These are phyloP conservation scores for Picus viridis DNA, from an alignment of 2,797 vertebrate species.

Conservation along the genomic window DNA sequence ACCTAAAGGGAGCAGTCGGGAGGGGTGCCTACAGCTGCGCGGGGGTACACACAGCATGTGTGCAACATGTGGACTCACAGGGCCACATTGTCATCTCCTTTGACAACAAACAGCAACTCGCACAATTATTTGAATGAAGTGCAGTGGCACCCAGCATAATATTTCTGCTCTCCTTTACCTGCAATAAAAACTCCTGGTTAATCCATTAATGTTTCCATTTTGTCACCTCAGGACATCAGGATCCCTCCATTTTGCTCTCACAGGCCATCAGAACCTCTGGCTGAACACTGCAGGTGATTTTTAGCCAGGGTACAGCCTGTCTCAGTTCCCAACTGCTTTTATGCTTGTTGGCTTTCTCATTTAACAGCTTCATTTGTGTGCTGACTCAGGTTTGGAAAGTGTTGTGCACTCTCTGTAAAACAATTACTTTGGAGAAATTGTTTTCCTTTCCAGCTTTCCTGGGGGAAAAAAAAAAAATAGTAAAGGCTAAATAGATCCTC, in stretches of 20 bases:
- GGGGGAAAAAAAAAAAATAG: neutral
- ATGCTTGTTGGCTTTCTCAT: neutral
- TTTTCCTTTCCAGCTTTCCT: neutral
- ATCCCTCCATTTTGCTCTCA: neutral
- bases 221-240: neutral
- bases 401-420: neutral
- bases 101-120: accelerated
- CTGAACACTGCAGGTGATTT: neutral
- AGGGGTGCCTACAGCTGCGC: accelerated
- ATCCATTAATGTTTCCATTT: neutral
- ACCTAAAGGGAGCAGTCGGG: neutral
- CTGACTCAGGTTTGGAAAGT: neutral
- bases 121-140: neutral
- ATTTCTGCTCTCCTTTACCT: neutral
- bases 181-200: accelerated
- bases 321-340: neutral
- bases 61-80: accelerated
- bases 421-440: constrained; percentile 11
- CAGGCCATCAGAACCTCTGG: neutral
- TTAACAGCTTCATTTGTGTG: neutral
- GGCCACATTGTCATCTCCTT: neutral
- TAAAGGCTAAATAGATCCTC: neutral
- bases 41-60: accelerated
- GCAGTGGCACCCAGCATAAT: neutral
- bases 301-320: neutral